phyloP scores from a whole-genome alignment of 35 echinoderm and acorn worm species.

The Anneissia japonica region DNA sequence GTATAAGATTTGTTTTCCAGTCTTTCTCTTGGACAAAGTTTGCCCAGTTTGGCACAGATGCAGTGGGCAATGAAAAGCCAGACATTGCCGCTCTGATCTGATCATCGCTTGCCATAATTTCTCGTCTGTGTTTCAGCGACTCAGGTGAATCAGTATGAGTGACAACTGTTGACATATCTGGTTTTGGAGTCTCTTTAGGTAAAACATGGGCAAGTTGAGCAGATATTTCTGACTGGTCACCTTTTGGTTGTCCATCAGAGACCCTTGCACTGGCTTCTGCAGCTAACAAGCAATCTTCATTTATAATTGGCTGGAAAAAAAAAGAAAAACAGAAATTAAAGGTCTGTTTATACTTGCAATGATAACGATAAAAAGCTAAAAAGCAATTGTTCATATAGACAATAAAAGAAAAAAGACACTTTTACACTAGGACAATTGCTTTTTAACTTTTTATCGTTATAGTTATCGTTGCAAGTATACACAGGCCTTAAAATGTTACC shows the following conservation, averaged over 20 bases:
- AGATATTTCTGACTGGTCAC: not conserved
- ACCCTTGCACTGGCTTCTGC: not conserved
- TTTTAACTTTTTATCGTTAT: no score
- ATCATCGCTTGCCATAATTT: constrained; percentile 4
- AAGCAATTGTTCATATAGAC: no score
- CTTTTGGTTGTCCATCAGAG: no score
- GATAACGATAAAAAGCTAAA: no score
- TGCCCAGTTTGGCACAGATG: constrained; percentile 2
- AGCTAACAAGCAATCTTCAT: not conserved
- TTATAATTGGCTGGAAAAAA: not conserved
- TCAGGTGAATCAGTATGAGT: not conserved
- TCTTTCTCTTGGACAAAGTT: constrained; percentile 6
- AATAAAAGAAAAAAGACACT: no score
- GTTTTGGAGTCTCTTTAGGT: constrained; percentile 1
- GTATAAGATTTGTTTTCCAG: not conserved
- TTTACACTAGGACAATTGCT: no score
- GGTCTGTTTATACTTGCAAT: no score
- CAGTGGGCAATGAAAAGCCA: not conserved
- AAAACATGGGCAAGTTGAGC: not conserved
- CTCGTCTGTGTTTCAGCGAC: not conserved
- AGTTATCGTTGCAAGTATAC: no score
- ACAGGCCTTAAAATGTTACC: no score
- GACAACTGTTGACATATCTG: not conserved
- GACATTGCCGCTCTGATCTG: not conserved
- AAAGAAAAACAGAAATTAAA: not conserved